Evolutionary conservation across 2,888 invertebrate genomes (phyloP).

Genomic region (Arctia plantaginis): DNA sequence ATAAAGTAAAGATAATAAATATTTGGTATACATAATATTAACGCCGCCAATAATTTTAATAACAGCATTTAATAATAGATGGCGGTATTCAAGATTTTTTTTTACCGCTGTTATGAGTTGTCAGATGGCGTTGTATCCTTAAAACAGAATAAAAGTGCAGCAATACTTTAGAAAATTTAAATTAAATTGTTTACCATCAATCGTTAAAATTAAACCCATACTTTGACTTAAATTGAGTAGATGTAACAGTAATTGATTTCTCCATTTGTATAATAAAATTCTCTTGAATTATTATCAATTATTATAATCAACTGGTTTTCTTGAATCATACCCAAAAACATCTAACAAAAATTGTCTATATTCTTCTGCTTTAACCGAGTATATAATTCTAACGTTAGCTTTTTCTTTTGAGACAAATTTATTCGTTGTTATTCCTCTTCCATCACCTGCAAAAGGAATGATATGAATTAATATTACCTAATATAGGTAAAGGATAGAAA

Average conservation of each 20-base stretch:
- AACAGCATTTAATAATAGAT: background rate
- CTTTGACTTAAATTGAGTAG: background rate
- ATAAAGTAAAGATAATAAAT: background rate
- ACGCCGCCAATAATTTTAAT: background rate
- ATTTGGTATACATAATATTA: too few relatives aligned
- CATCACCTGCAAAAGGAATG: conserved; percentile 59
- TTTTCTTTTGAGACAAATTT: conserved; percentile 63
- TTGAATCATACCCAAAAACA: conserved; percentile 55
- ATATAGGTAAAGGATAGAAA: background rate
- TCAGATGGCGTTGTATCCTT: too few relatives aligned
- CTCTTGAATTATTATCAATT: background rate
- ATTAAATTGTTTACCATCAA: background rate
- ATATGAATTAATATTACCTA: background rate
- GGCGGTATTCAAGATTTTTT: background rate
- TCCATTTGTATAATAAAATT: too few relatives aligned
- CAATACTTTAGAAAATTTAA: background rate
- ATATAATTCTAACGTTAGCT: conserved; percentile 68
- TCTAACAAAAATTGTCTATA: conserved; percentile 67
- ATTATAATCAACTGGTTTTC: background rate
- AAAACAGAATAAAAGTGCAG: background rate
- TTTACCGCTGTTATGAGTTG: too few relatives aligned
- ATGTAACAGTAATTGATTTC: too few relatives aligned
- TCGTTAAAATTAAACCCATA: background rate
- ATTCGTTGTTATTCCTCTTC: conserved; percentile 68
- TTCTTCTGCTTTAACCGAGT: conserved; percentile 65